A percentile compares a stretch with the other conserved stretches of the same genome.
Conservation (phyloP, 2,888 invertebrate species). For the Teleogryllus oceanicus region DNA sequence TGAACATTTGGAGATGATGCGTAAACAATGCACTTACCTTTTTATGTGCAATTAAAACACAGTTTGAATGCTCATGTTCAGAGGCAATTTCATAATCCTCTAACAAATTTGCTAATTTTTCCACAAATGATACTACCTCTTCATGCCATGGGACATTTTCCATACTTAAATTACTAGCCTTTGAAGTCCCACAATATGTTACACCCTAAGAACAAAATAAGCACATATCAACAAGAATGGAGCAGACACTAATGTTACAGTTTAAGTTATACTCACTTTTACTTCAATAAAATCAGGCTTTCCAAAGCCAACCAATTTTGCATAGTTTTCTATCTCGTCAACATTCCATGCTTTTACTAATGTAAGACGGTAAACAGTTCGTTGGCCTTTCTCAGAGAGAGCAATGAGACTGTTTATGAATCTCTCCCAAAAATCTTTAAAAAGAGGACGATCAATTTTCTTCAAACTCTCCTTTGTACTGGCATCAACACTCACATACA, state of each 20-base stretch:
- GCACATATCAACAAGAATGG: not conserved
- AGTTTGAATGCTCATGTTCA: slow-evolving; percentile 60
- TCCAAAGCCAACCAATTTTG: slow-evolving; percentile 52
- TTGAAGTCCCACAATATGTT: slow-evolving; percentile 57
- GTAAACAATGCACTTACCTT: slow-evolving; percentile 45
- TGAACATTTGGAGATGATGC: not conserved
- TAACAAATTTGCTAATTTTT: slow-evolving; percentile 47
- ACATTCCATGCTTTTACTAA: slow-evolving; percentile 57
- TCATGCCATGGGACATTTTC: slow-evolving; percentile 59
- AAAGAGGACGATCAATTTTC: slow-evolving; percentile 57
- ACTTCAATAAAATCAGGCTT: slow-evolving; percentile 59
- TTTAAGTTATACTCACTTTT: slow-evolving; percentile 46
- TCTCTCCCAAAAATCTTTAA: slow-evolving; percentile 57
- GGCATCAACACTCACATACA: slow-evolving; percentile 59
- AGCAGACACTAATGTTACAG: not conserved
- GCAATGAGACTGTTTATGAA: slow-evolving; percentile 53
- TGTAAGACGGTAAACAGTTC: slow-evolving; percentile 58
- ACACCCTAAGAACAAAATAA: slow-evolving; percentile 49
- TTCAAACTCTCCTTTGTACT: slow-evolving; percentile 55
- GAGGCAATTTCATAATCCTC: slow-evolving; percentile 54
- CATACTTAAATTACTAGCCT: slow-evolving; percentile 54
- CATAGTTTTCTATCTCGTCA: slow-evolving; percentile 55
- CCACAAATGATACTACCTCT: slow-evolving; percentile 53
- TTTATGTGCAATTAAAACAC: slow-evolving; percentile 54
- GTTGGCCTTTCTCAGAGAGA: slow-evolving; percentile 53